Percentiles rank a stretch among this genome's conserved stretches.
Conservation (phyloP, 2,113 vertebrate species). For the Albula glossodonta region DNA sequence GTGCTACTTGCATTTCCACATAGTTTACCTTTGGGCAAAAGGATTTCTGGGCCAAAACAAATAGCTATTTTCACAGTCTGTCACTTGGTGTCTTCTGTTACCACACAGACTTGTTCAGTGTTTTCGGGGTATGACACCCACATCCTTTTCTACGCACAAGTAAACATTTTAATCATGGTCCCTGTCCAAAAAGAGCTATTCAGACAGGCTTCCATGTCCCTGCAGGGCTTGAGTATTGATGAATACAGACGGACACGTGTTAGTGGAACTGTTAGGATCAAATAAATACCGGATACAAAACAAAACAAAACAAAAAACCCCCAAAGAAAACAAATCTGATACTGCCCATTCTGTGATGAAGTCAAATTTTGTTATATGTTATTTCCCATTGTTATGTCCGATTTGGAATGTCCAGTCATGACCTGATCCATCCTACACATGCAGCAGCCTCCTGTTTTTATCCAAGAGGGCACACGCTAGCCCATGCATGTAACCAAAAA, state of each 20-base stretch:
- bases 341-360: too few relatives aligned
- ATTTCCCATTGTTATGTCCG: too few relatives aligned
- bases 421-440: too few relatives aligned
- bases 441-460: too few relatives aligned
- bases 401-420: too few relatives aligned
- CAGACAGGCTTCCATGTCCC: not conserved
- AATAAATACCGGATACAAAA: too few relatives aligned
- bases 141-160: not conserved
- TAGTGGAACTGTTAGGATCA: too few relatives aligned
- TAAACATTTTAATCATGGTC: constrained; percentile 13
- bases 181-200: not conserved
- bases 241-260: not conserved
- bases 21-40: constrained; percentile 1
- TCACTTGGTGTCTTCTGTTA: constrained; percentile 8
- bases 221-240: not conserved
- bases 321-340: too few relatives aligned
- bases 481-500: too few relatives aligned
- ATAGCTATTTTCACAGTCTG: constrained; percentile 24
- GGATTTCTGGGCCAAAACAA: not conserved
- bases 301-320: too few relatives aligned
- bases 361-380: too few relatives aligned
- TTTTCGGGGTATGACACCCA: constrained; percentile 5
- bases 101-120: not conserved
- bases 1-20: constrained; percentile 1
- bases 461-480: too few relatives aligned